A percentile compares a stretch with the other conserved stretches of the same genome.
Conservation (phyloP, 2,113 vertebrate genomes). For the Phalacrocorax brasilianus region DNA sequence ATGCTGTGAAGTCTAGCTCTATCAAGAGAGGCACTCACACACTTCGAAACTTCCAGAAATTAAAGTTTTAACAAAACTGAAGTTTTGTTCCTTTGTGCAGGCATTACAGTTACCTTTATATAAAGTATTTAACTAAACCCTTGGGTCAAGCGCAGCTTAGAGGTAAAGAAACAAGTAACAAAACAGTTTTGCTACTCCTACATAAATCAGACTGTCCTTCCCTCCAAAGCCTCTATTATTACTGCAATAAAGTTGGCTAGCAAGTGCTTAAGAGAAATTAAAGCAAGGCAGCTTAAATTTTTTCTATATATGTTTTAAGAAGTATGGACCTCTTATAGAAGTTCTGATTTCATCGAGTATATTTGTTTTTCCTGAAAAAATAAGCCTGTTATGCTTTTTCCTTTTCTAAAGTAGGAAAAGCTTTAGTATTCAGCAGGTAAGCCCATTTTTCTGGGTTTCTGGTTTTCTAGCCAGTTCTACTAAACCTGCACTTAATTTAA, state of each 20-base stretch:
- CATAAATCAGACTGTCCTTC: not conserved
- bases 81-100: not conserved
- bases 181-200: not conserved
- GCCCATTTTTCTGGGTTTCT: not conserved
- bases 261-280: not conserved
- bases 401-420: too few relatives aligned
- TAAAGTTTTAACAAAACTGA: not conserved
- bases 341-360: not conserved
- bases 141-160: not conserved
- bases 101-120: not conserved
- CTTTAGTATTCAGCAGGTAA: not conserved
- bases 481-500: not conserved
- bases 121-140: not conserved
- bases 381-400: fast-evolving
- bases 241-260: not conserved
- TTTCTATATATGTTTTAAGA: not conserved
- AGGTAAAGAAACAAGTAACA: not conserved
- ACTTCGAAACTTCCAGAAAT: not conserved
- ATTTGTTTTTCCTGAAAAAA: not conserved
- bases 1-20: not conserved
- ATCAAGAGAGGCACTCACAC: not conserved
- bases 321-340: fast-evolving
- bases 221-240: not conserved
- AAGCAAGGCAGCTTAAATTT: not conserved
- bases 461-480: not conserved